These are phyloP conservation scores for Charadrius vociferus DNA, from an alignment of 2,113 vertebrate species.

Conservation along the genomic window DNA sequence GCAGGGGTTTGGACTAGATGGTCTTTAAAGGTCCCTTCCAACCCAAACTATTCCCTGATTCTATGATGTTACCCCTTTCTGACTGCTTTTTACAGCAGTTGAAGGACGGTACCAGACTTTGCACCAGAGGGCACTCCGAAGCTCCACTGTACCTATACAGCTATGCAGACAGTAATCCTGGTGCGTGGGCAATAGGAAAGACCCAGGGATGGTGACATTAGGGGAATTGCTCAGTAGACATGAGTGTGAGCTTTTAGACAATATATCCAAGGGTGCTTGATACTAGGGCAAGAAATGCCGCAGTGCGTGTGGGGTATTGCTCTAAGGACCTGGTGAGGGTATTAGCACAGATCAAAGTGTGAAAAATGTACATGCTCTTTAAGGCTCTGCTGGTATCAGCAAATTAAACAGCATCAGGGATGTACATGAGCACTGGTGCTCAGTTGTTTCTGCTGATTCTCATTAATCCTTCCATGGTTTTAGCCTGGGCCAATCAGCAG, in stretches of 20 bases:
- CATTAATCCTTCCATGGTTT: background rate
- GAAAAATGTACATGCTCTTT: background rate
- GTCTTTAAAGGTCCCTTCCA: background rate
- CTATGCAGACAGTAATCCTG: background rate
- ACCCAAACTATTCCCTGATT: background rate
- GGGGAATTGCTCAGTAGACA: background rate
- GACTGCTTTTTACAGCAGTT: background rate
- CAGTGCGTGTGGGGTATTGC: background rate
- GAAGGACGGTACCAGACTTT: background rate
- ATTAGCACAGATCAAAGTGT: background rate
- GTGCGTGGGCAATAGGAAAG: accelerated
- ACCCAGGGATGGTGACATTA: background rate
- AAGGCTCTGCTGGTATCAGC: accelerated
- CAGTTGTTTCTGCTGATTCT: background rate
- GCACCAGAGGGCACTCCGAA: background rate
- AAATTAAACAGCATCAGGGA: background rate
- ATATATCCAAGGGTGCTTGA: accelerated
- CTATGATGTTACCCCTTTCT: background rate
- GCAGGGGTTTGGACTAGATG: background rate
- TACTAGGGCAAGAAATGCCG: background rate
- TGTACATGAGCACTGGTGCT: background rate
- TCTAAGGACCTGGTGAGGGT: background rate
- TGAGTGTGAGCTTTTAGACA: background rate
- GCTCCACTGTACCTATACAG: background rate
- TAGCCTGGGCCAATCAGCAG: background rate